A percentile compares a stretch with the other conserved stretches of the same genome.
phyloP scores from a whole-genome alignment of 2,888 invertebrate genomes.

The Apodemia mormo region DNA sequence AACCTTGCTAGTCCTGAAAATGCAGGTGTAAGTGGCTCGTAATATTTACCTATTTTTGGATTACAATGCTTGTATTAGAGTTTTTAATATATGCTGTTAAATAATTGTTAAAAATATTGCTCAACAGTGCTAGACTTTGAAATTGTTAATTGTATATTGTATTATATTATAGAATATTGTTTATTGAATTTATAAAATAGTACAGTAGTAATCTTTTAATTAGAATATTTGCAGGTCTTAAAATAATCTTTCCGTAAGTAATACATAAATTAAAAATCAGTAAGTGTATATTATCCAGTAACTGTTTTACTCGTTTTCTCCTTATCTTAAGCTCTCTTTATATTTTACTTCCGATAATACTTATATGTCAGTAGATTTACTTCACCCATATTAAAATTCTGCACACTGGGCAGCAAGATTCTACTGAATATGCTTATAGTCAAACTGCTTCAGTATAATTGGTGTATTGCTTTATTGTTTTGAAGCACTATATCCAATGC shows the following conservation, averaged over 20 bases:
- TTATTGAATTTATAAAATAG: not conserved
- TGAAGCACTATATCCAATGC: conserved; percentile 42
- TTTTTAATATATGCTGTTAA: conserved; percentile 3
- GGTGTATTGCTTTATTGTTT: conserved; percentile 61
- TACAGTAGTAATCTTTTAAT: not conserved
- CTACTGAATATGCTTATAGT: conserved; percentile 57
- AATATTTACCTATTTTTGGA: conserved; percentile 23
- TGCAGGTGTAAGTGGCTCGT: conserved; percentile 27
- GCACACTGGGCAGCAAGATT: conserved; percentile 44
- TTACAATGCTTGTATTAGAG: not conserved
- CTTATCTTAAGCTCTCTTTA: conserved; percentile 8
- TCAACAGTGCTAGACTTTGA: conserved; percentile 3
- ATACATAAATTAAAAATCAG: not conserved
- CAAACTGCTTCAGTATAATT: conserved; percentile 62
- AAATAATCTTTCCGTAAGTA: no score
- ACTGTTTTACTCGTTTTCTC: not conserved
- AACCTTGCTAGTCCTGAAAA: conserved; percentile 45
- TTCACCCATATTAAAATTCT: conserved; percentile 21
- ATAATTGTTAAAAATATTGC: not conserved
- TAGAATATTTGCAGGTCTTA: not conserved
- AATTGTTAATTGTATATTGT: not conserved
- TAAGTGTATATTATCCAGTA: not conserved
- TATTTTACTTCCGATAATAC: conserved; percentile 12
- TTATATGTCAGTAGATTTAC: conserved; percentile 18
- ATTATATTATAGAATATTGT: not conserved